Percentiles rank a stretch among this genome's conserved stretches.
These are phyloP conservation scores for Andricus grossulariae DNA, from an alignment of 1,140 invertebrate genomes.

Conservation along the genomic window DNA sequence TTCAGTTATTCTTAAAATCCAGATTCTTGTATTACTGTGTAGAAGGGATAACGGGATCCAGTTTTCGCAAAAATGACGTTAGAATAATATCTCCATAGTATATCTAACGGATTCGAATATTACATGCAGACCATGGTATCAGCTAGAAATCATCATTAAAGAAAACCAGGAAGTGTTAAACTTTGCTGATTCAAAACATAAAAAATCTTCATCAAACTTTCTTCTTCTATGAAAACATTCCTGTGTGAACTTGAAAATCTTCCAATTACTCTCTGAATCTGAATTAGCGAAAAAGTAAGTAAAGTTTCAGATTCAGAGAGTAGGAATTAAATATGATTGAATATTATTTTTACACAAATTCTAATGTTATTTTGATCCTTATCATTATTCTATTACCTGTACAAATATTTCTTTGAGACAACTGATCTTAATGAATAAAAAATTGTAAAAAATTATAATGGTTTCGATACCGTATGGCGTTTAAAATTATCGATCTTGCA, in stretches of 20 bases:
- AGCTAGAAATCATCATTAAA: not conserved
- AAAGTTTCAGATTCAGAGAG: no score
- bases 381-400: not conserved
- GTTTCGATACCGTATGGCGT: not conserved
- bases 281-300: no score
- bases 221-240: no score
- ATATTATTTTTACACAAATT: no score
- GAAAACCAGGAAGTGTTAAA: not conserved
- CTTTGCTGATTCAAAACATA: not conserved
- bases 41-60: slow-evolving; percentile 2
- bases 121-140: not conserved
- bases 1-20: no score
- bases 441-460: not conserved
- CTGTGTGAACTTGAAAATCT: no score
- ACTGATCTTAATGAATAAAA: slow-evolving; percentile 16
- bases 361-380: no score
- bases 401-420: not conserved
- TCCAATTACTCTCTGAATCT: no score
- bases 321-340: no score
- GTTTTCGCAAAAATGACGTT: slow-evolving; percentile 8
- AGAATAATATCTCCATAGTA: not conserved
- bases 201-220: not conserved
- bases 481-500: not conserved
- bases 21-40: no score
- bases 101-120: not conserved